Evolutionary conservation across 1,140 invertebrate species (phyloP).

Genomic region (Zophobas morio): DNA sequence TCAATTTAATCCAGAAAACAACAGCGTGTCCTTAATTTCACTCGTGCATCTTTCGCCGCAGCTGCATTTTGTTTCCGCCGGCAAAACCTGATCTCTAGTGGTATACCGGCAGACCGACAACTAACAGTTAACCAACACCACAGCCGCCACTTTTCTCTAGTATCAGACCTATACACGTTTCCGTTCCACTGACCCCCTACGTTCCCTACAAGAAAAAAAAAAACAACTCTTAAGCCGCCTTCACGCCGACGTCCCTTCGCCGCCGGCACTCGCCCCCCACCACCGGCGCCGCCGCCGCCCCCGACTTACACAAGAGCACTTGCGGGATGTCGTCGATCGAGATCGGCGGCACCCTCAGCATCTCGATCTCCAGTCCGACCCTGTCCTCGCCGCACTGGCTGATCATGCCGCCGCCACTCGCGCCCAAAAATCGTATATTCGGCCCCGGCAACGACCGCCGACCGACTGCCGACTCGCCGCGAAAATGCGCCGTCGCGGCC

Average conservation of each 20-base stretch:
- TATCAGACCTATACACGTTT: too few species aligned
- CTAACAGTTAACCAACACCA: too few species aligned
- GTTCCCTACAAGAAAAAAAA: not conserved
- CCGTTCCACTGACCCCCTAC: too few species aligned
- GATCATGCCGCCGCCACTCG: constrained; percentile 64
- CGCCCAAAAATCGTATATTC: constrained; percentile 50
- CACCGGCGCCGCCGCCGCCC: not conserved
- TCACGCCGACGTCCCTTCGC: not conserved
- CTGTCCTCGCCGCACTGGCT: constrained; percentile 68
- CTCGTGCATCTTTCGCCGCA: too few species aligned
- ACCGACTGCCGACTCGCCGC: constrained; percentile 52
- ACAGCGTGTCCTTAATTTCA: too few species aligned
- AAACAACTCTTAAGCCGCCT: not conserved
- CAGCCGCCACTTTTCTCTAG: too few species aligned
- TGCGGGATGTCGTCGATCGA: constrained; percentile 81
- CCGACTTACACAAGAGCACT: constrained; percentile 80
- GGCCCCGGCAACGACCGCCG: constrained; percentile 29
- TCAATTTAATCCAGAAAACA: too few species aligned
- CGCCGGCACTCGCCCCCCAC: too few species aligned
- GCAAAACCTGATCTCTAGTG: too few species aligned
- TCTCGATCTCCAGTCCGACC: constrained; percentile 70
- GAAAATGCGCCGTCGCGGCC: constrained; percentile 64
- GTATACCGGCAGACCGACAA: too few species aligned
- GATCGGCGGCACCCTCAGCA: constrained; percentile 77
- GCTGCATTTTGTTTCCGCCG: too few species aligned